Evolutionary conservation across 2,797 vertebrate genomes (phyloP).

Genomic region (Clamator glandarius): DNA sequence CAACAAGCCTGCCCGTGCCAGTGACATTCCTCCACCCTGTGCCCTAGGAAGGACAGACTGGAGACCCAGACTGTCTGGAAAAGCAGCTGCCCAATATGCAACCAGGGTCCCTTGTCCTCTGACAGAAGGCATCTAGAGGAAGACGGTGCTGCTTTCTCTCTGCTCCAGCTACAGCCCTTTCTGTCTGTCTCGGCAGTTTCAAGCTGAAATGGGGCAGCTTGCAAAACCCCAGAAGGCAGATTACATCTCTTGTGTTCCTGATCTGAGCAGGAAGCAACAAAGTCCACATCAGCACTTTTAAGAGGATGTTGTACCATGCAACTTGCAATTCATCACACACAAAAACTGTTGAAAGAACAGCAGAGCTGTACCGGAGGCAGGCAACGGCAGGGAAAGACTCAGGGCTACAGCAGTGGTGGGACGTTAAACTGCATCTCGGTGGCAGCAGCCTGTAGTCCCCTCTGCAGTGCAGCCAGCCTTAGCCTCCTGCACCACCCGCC

Average conservation of each 20-base stretch:
- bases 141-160: not conserved
- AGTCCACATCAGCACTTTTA: not conserved
- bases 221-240: not conserved
- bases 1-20: not conserved
- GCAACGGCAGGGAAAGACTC: not conserved
- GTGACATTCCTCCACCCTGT: not conserved
- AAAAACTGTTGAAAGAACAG: not conserved
- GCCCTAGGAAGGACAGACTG: not conserved
- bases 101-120: not conserved
- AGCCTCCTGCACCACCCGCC: rapidly evolving
- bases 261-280: not conserved
- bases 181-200: rapidly evolving
- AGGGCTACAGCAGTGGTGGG: not conserved
- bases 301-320: not conserved
- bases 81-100: not conserved
- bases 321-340: not conserved
- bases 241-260: not conserved
- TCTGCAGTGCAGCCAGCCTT: not conserved
- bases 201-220: rapidly evolving
- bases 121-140: not conserved
- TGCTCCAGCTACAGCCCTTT: not conserved
- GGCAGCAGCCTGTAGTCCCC: not conserved
- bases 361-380: rapidly evolving
- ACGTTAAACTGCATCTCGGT: not conserved
- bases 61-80: not conserved